Percentiles rank a stretch among this genome's conserved stretches.
Evolutionary conservation across 2,113 vertebrate genomes (phyloP).

Genomic region (Mormoops blainvillei): DNA sequence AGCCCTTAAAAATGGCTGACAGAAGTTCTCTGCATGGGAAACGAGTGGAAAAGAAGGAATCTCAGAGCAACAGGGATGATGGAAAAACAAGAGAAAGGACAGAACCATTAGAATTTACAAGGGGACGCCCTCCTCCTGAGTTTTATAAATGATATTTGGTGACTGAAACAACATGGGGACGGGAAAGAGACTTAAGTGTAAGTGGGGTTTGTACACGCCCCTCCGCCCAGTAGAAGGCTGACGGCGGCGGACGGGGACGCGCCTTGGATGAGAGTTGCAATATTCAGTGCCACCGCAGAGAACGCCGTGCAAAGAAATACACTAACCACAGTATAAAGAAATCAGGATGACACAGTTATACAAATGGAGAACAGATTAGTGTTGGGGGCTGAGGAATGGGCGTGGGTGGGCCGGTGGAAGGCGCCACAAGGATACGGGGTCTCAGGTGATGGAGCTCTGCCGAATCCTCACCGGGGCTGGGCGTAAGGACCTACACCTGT

Average conservation of each 20-base stretch:
- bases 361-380: background rate
- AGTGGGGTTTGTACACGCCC: background rate
- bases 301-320: background rate
- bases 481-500: rapidly evolving
- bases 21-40: background rate
- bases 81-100: background rate
- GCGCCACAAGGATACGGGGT: background rate
- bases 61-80: background rate
- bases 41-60: background rate
- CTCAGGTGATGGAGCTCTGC: background rate
- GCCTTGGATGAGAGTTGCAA: rapidly evolving
- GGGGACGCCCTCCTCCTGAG: background rate
- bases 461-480: no score
- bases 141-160: background rate
- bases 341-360: background rate
- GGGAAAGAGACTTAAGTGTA: rapidly evolving
- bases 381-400: background rate
- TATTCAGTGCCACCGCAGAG: background rate
- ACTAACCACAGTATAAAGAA: background rate
- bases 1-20: background rate
- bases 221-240: rapidly evolving
- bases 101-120: background rate
- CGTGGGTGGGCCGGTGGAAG: background rate
- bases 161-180: background rate
- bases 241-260: background rate